A percentile compares a stretch with the other conserved stretches of the same genome.
These are phyloP conservation scores for Synodontis membranacea DNA, from an alignment of 2,113 vertebrate genomes.

Conservation along the genomic window DNA sequence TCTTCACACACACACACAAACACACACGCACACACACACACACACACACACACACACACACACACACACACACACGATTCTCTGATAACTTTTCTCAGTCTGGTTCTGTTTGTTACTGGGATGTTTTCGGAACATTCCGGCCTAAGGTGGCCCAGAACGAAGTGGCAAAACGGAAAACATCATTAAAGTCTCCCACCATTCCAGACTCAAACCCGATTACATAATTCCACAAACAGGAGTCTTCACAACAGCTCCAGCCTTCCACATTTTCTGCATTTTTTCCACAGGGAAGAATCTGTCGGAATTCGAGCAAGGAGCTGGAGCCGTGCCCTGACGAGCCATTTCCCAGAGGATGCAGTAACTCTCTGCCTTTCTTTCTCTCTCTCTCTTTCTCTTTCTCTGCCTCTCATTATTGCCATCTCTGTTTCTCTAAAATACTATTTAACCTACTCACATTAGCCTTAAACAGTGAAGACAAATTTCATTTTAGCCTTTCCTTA, in stretches of 20 bases:
- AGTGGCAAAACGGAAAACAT: constrained; percentile 54
- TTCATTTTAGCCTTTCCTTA: not conserved
- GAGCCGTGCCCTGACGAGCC: constrained; percentile 54
- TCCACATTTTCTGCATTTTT: constrained; percentile 64
- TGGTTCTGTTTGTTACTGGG: not conserved
- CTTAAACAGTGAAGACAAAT: not conserved
- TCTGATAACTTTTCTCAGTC: not conserved
- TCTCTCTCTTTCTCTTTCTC: not conserved
- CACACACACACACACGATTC: not conserved
- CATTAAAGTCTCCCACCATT: constrained; percentile 51
- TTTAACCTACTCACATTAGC: not conserved
- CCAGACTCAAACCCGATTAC: constrained; percentile 57
- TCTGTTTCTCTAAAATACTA: not conserved
- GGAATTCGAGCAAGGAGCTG: constrained; percentile 56
- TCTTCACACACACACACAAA: not conserved
- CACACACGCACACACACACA: not conserved
- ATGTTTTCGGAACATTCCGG: constrained; percentile 44
- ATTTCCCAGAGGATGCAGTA: constrained; percentile 54
- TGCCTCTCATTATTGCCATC: not conserved
- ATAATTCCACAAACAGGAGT: constrained; percentile 55
- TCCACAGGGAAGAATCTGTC: constrained; percentile 54
- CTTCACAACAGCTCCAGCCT: constrained; percentile 44
- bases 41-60: not conserved
- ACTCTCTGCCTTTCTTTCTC: constrained; percentile 46
- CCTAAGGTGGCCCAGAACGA: constrained; percentile 41